Conservation (phyloP, 1,140 invertebrate species). For the Zaprionus tsacasi region DNA sequence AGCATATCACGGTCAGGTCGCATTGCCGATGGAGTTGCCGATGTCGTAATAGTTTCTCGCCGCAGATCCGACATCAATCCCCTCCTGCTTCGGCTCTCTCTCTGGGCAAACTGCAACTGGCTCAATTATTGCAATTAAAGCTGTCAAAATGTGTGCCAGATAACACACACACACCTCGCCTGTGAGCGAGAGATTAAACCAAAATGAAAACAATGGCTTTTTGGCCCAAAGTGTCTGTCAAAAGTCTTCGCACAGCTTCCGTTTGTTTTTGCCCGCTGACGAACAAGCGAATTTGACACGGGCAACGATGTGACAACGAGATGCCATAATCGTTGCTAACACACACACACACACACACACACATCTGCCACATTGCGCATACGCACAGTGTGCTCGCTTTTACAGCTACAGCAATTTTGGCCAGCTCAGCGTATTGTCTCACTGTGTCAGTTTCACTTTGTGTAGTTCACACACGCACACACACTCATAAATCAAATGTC, state of each 20-base stretch:
- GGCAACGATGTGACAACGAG: constrained; percentile 58
- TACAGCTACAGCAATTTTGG: constrained; percentile 14
- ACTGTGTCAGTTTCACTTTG: constrained; percentile 43
- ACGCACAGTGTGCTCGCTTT: constrained; percentile 27
- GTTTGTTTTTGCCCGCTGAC: constrained; percentile 46
- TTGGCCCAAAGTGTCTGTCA: constrained; percentile 53
- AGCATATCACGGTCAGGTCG: constrained; percentile 52
- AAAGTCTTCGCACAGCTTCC: constrained; percentile 73
- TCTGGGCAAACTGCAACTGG: not conserved
- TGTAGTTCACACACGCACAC: constrained; percentile 2
- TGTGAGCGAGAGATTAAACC: not conserved
- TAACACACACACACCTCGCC: constrained; percentile 2
- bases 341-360: constrained; percentile 8
- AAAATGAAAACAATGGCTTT: constrained; percentile 35
- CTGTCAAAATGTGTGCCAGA: constrained; percentile 66
- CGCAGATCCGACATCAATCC: not conserved
- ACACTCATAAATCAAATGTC: constrained; percentile 48
- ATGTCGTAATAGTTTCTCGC: constrained; percentile 27
- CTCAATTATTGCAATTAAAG: constrained; percentile 68
- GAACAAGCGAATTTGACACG: constrained; percentile 41
- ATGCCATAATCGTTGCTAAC: constrained; percentile 63
- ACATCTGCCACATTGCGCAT: constrained; percentile 56
- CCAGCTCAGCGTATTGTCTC: constrained; percentile 1
- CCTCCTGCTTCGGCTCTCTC: too few relatives aligned
- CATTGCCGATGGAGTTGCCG: not conserved